Evolutionary conservation across 2,113 vertebrate species (phyloP).

Genomic region (Gymnocephalus cernua): DNA sequence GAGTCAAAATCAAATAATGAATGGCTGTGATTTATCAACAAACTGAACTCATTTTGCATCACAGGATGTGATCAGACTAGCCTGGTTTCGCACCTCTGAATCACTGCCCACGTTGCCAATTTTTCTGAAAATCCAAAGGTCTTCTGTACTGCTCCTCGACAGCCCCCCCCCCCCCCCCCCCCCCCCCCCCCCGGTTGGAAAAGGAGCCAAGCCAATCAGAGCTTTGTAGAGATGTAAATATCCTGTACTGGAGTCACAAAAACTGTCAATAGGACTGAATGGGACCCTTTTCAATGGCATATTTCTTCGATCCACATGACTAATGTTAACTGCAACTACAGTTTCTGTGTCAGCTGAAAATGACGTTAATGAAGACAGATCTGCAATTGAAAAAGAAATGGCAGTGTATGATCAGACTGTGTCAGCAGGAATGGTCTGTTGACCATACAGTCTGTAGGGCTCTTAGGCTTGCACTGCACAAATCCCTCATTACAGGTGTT

Average conservation of each 20-base stretch:
- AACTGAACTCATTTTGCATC: too few relatives aligned
- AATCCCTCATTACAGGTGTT: neutral
- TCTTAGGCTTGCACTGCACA: neutral
- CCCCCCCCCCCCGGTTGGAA: neutral
- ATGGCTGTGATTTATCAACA: too few relatives aligned
- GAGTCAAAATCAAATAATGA: too few relatives aligned
- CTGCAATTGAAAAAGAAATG: too few relatives aligned
- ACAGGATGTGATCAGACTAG: neutral
- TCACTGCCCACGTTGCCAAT: neutral
- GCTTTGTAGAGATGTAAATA: neutral
- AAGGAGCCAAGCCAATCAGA: neutral
- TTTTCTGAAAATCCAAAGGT: neutral
- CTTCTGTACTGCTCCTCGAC: neutral
- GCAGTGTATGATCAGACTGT: neutral
- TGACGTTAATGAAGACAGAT: neutral
- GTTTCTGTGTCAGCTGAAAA: conserved; percentile 4
- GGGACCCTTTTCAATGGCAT: neutral
- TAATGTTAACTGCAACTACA: neutral
- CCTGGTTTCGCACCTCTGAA: neutral
- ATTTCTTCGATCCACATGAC: neutral
- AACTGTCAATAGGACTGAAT: neutral
- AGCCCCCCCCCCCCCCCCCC: too few relatives aligned
- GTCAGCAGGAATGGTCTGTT: neutral
- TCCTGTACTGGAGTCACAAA: neutral
- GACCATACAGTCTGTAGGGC: neutral